Conservation (phyloP, 2,888 invertebrate genomes). For the Psylliodes chrysocephalus region DNA sequence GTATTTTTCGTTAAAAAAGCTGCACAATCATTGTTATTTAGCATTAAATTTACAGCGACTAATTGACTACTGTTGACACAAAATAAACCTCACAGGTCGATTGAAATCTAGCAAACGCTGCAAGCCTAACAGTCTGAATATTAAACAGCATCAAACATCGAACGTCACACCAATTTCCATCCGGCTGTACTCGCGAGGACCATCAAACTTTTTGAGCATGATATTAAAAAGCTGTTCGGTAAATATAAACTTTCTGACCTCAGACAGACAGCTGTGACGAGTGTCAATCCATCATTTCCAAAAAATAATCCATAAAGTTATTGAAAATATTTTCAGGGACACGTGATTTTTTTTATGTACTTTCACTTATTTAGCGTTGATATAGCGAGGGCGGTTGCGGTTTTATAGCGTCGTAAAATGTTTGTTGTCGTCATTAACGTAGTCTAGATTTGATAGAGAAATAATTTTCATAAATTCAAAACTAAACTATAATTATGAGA, state of each 20-base stretch:
- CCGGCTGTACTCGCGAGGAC: not conserved
- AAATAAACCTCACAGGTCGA: no score
- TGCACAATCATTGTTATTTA: no score
- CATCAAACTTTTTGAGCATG: not conserved
- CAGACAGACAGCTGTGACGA: not conserved
- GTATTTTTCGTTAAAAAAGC: no score
- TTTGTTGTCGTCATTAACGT: no score
- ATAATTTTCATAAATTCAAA: no score
- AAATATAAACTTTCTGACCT: not conserved
- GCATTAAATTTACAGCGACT: no score
- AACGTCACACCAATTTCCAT: not conserved
- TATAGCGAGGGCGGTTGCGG: not conserved
- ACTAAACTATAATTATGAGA: no score
- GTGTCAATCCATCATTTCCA: not conserved
- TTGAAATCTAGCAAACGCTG: no score
- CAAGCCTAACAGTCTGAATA: not conserved
- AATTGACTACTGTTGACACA: no score
- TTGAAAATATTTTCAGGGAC: not conserved
- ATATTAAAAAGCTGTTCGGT: not conserved
- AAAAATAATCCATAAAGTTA: not conserved
- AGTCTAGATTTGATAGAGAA: no score
- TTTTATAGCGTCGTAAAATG: no score
- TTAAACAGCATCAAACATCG: not conserved
- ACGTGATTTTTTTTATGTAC: not conserved
- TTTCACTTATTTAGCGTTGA: not conserved